Percentiles rank a stretch among this genome's conserved stretches.
Evolutionary conservation across 2,113 vertebrate species (phyloP).

Genomic region (Monarcha castaneiventris): DNA sequence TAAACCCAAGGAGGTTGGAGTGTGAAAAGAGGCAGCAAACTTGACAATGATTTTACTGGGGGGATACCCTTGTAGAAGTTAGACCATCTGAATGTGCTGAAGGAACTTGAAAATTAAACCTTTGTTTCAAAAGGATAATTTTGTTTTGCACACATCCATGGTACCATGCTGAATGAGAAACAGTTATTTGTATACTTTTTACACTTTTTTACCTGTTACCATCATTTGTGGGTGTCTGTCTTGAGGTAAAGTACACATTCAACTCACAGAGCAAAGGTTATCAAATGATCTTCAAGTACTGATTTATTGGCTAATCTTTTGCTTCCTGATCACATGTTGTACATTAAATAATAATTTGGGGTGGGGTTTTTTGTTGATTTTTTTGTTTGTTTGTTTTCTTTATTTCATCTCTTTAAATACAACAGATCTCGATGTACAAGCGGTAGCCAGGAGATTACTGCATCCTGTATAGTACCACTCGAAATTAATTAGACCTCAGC

Average conservation of each 20-base stretch:
- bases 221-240: background rate
- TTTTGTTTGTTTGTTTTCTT: background rate
- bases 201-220: background rate
- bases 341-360: background rate
- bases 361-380: background rate
- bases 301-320: background rate
- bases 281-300: background rate
- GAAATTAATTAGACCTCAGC: slow-evolving; percentile 8
- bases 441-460: background rate
- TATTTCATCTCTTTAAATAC: background rate
- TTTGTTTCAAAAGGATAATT: background rate
- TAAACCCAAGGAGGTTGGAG: background rate
- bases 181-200: background rate
- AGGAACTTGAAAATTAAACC: background rate
- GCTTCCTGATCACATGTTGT: background rate
- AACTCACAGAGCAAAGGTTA: background rate
- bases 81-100: background rate
- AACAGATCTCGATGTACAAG: background rate
- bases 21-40: background rate
- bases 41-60: background rate
- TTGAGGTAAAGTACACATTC: background rate
- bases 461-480: background rate
- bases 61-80: background rate
- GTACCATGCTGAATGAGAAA: background rate
- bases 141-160: background rate